These are phyloP conservation scores for Plebejus melissa DNA, from an alignment of 2,888 invertebrate species.

Conservation along the genomic window DNA sequence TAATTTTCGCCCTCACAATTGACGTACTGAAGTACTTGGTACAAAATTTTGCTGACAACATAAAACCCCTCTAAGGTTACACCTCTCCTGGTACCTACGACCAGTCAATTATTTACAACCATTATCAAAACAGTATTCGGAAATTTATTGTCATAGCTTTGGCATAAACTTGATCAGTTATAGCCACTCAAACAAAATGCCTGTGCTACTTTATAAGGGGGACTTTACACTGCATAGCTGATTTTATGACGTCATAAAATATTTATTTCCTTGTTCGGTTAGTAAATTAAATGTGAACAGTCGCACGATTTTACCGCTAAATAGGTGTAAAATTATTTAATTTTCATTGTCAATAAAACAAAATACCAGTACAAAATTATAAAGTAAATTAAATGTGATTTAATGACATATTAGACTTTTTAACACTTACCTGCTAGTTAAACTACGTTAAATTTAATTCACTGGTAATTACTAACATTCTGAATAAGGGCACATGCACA, in stretches of 20 bases:
- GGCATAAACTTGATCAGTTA: constrained; percentile 8
- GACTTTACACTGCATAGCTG: constrained; percentile 1
- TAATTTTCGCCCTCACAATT: too few species aligned
- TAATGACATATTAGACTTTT: neutral
- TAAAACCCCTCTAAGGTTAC: neutral
- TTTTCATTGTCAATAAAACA: constrained; percentile 1
- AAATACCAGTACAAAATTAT: neutral
- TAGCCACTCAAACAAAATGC: constrained; percentile 21
- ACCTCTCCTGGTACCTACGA: neutral
- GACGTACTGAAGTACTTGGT: too few species aligned
- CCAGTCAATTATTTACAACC: neutral
- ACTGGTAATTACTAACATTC: neutral
- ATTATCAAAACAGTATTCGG: constrained; percentile 19
- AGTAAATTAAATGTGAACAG: neutral
- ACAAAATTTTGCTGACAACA: too few species aligned
- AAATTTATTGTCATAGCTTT: neutral
- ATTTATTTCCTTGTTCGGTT: neutral
- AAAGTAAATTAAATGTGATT: too few species aligned
- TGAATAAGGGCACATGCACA: constrained; percentile 1
- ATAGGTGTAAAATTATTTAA: neutral
- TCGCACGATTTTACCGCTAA: neutral
- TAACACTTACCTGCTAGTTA: neutral
- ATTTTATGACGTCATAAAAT: constrained; percentile 4
- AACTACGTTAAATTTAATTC: neutral
- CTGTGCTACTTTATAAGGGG: constrained; percentile 17